Conservation (phyloP, 2,113 vertebrate genomes). For the Sisor rabdophorus region DNA sequence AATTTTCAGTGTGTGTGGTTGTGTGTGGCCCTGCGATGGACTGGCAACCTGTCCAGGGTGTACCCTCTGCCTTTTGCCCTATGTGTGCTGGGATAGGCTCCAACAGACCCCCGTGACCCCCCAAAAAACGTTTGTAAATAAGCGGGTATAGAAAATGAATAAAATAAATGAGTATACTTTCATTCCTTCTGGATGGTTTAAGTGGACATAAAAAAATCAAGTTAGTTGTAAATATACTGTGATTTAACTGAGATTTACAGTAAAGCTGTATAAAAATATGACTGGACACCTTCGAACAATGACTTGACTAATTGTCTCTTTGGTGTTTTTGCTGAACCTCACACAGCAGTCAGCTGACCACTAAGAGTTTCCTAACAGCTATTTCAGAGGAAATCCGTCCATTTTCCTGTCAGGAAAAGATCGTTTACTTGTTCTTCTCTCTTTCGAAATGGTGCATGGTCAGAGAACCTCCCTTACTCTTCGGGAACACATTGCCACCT, state of each 20-base stretch:
- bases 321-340: slow-evolving; percentile 42
- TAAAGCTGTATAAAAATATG: no score
- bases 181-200: no score
- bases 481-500: slow-evolving; percentile 17
- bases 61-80: no score
- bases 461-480: slow-evolving; percentile 14
- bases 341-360: slow-evolving; percentile 50
- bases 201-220: no score
- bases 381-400: slow-evolving; percentile 77
- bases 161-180: no score
- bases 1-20: no score
- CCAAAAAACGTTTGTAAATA: no score
- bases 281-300: background rate
- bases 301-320: background rate
- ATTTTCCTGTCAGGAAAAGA: slow-evolving; percentile 77
- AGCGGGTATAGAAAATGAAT: no score
- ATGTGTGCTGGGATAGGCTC: no score
- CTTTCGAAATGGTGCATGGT: slow-evolving; percentile 13
- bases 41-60: no score
- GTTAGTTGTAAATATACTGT: background rate
- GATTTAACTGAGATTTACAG: background rate
- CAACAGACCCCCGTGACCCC: no score
- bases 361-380: slow-evolving; percentile 46
- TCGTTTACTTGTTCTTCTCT: slow-evolving; percentile 44
- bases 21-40: no score